These are phyloP conservation scores for Falco naumanni DNA, from an alignment of 2,797 vertebrate genomes.

Conservation along the genomic window DNA sequence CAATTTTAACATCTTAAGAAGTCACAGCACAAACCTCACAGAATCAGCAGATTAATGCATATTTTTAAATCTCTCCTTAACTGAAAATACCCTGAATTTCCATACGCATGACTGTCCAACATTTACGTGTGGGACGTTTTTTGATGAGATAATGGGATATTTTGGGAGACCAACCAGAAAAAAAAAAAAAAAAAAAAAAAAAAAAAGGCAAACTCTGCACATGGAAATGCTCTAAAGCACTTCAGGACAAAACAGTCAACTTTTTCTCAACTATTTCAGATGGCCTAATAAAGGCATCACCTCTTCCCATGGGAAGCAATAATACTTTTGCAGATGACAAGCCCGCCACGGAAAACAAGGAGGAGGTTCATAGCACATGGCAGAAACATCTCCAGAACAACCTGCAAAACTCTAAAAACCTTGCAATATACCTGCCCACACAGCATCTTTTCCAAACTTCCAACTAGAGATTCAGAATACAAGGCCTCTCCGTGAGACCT, in stretches of 20 bases:
- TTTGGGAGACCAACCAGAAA: neutral
- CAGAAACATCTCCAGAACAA: neutral
- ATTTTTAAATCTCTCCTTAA: neutral
- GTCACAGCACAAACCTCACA: neutral
- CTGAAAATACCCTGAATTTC: neutral
- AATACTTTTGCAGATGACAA: neutral
- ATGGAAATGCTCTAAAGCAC: neutral
- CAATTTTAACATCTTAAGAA: neutral
- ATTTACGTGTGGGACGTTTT: neutral
- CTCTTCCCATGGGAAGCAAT: neutral
- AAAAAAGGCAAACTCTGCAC: neutral
- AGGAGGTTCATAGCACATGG: fast-evolving
- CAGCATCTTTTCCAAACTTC: neutral
- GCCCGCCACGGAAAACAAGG: fast-evolving
- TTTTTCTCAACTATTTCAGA: neutral
- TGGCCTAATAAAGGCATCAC: neutral
- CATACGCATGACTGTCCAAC: neutral
- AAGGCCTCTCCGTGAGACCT: neutral
- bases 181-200: neutral
- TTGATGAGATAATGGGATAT: neutral
- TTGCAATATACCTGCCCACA: neutral
- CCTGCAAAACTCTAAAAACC: neutral
- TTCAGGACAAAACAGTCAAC: neutral
- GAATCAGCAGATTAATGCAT: neutral
- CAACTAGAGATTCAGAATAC: neutral